A percentile compares a stretch with the other conserved stretches of the same genome.
Evolutionary conservation across 2,797 vertebrate genomes (phyloP).

Genomic region (Acanthis flammea): DNA sequence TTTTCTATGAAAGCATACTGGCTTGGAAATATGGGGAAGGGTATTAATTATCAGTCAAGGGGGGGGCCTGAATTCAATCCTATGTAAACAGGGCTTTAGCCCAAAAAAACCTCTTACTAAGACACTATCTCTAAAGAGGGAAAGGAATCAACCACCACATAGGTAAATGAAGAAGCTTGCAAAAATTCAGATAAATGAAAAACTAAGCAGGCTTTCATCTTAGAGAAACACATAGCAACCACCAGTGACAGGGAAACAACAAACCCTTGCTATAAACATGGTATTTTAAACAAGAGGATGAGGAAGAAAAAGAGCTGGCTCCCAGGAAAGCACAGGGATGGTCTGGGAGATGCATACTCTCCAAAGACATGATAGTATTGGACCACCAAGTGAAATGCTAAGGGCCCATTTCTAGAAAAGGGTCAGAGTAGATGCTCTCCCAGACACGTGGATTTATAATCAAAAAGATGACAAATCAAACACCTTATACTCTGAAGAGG

Average conservation of each 20-base stretch:
- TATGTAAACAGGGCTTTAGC: background rate
- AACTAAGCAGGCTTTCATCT: background rate
- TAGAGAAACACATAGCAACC: constrained; percentile 22
- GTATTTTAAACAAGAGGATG: background rate
- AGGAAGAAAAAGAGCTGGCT: background rate
- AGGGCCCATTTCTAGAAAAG: background rate
- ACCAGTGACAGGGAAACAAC: background rate
- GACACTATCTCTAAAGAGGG: background rate
- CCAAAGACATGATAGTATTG: background rate
- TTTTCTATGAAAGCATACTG: background rate
- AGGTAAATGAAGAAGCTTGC: background rate
- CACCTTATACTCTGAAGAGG: background rate
- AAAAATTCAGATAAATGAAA: background rate
- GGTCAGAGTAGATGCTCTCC: background rate
- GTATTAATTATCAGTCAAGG: background rate
- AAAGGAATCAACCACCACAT: background rate
- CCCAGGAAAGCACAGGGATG: background rate
- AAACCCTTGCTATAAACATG: background rate
- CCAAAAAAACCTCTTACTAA: background rate
- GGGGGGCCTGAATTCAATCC: background rate
- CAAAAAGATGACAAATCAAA: background rate
- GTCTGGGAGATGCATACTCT: background rate
- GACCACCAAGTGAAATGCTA: background rate
- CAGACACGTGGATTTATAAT: background rate
- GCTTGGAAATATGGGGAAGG: background rate